These are phyloP conservation scores for Buphagus erythrorhynchus DNA, from an alignment of 2,797 vertebrate species.

Conservation along the genomic window DNA sequence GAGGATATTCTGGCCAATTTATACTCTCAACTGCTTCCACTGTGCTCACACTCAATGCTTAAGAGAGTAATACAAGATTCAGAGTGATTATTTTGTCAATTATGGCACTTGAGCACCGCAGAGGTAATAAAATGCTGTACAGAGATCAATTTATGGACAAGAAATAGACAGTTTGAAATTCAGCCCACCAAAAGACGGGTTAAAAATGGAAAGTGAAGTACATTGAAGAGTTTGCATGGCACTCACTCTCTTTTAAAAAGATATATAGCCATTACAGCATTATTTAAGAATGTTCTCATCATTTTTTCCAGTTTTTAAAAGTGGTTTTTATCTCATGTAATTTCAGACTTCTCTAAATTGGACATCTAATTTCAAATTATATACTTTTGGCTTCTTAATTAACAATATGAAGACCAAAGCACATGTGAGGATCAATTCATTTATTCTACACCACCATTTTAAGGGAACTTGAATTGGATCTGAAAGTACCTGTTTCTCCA, in stretches of 20 bases:
- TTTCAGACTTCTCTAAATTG: not conserved
- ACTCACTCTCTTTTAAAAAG: not conserved
- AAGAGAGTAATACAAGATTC: not conserved
- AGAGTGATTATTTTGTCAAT: not conserved
- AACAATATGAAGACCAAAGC: not conserved
- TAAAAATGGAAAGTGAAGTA: not conserved
- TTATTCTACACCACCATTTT: not conserved
- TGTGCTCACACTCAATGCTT: not conserved
- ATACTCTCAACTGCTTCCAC: not conserved
- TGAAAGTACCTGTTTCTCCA: not conserved
- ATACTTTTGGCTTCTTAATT: not conserved
- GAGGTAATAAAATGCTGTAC: not conserved
- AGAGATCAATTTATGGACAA: not conserved
- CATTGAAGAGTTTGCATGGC: not conserved
- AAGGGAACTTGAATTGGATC: not conserved
- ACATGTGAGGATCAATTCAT: not conserved
- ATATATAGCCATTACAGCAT: not conserved
- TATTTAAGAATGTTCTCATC: not conserved
- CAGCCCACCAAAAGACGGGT: not conserved
- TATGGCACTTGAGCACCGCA: not conserved
- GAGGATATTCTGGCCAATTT: not conserved
- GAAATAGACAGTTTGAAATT: not conserved
- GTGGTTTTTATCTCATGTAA: not conserved
- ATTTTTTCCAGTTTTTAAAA: not conserved
- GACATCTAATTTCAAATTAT: not conserved